Conservation (phyloP, 2,797 vertebrate species). For the Anisognathus igniventris region DNA sequence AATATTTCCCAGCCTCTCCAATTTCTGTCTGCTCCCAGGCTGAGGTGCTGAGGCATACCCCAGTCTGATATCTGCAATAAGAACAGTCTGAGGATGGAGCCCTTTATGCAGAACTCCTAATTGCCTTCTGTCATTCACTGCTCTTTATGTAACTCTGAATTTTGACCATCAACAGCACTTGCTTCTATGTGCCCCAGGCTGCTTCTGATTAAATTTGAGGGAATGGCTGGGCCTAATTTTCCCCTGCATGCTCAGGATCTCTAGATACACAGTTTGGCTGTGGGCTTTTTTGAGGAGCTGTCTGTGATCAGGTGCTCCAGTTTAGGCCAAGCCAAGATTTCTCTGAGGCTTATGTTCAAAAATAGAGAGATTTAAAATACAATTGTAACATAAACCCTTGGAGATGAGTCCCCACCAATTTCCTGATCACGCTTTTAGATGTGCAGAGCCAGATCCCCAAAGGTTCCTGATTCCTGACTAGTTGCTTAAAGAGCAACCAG, state of each 20-base stretch:
- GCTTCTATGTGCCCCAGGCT: neutral
- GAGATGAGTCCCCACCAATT: neutral
- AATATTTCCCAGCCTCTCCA: neutral
- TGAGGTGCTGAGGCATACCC: neutral
- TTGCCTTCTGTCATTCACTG: conserved; percentile 1
- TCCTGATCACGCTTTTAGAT: neutral
- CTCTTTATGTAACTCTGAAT: conserved; percentile 24
- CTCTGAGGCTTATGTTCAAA: neutral
- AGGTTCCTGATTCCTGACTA: neutral
- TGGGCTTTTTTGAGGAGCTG: neutral
- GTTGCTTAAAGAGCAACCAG: neutral
- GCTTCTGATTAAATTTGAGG: neutral
- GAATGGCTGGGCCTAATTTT: neutral
- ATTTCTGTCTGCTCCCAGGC: neutral
- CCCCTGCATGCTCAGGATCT: neutral
- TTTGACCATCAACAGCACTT: neutral
- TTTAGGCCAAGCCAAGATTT: neutral
- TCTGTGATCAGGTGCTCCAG: neutral
- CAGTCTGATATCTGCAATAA: neutral
- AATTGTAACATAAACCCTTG: neutral
- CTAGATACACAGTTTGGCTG: neutral
- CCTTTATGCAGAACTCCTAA: neutral
- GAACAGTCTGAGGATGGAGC: neutral
- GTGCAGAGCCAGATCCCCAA: neutral
- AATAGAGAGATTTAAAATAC: neutral